Evolutionary conservation across 2,113 vertebrate genomes (phyloP).

Genomic region (Tragulus kanchil): DNA sequence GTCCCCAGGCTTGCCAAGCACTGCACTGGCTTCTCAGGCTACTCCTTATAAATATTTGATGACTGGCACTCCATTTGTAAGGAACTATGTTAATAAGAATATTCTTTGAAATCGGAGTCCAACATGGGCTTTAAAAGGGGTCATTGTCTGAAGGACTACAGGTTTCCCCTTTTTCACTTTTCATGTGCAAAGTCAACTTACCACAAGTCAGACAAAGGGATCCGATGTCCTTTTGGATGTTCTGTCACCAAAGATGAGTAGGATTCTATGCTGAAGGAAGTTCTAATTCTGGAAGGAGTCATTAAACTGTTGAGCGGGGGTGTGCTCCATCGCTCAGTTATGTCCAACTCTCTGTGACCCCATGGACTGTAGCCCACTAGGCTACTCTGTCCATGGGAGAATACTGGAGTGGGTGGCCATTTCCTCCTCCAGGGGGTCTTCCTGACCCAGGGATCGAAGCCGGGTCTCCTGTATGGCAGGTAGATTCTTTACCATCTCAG

Average conservation of each 20-base stretch:
- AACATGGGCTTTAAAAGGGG: constrained; percentile 32
- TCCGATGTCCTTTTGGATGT: not conserved
- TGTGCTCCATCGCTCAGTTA: not conserved
- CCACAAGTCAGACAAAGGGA: constrained; percentile 49
- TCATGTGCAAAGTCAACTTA: constrained; percentile 45
- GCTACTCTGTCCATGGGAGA: not conserved
- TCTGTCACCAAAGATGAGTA: not conserved
- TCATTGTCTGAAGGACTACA: constrained; percentile 45
- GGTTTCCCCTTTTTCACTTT: constrained; percentile 20
- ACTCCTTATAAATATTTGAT: constrained; percentile 72
- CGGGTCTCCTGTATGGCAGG: not conserved
- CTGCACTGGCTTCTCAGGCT: not conserved
- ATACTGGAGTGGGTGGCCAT: not conserved
- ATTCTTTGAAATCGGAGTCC: constrained; percentile 64
- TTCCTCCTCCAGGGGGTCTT: not conserved
- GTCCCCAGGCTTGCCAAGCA: constrained; percentile 39
- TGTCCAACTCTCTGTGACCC: not conserved
- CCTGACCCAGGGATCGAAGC: not conserved
- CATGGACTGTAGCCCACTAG: not conserved
- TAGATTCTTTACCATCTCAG: not conserved
- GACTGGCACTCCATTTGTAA: constrained; percentile 63
- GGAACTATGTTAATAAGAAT: constrained; percentile 72
- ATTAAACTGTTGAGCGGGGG: not conserved
- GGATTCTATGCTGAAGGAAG: not conserved
- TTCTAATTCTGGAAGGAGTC: not conserved